These are phyloP conservation scores for Semotilus atromaculatus DNA, from an alignment of 2,797 vertebrate species.

Conservation along the genomic window DNA sequence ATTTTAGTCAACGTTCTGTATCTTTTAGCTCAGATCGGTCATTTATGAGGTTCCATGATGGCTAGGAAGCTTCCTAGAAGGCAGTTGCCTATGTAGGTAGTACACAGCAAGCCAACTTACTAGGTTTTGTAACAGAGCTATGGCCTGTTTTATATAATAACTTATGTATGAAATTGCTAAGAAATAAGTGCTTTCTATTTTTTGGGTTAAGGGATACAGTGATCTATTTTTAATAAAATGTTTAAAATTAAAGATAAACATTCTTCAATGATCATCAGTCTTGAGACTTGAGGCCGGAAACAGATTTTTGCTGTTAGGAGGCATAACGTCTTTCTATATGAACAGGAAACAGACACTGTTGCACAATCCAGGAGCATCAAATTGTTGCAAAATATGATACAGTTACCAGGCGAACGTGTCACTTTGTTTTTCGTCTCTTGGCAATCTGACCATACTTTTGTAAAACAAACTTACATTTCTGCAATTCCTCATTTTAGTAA, in stretches of 20 bases:
- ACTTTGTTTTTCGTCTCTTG: not conserved
- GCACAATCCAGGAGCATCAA: not conserved
- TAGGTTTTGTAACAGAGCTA: not conserved
- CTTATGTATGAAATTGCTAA: not conserved
- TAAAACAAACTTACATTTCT: not conserved
- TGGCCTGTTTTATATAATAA: not conserved
- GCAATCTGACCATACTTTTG: not conserved
- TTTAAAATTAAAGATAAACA: not conserved
- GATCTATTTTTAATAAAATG: not conserved
- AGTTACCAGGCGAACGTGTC: not conserved
- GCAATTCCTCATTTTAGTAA: not conserved
- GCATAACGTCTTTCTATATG: not conserved
- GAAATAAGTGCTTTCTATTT: not conserved
- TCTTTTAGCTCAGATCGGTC: not conserved
- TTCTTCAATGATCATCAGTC: not conserved
- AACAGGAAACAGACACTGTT: conserved; percentile 32
- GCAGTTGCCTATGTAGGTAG: not conserved
- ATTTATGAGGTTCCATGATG: not conserved
- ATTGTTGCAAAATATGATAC: not conserved
- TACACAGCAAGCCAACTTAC: not conserved
- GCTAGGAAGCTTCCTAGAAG: not conserved
- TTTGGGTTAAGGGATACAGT: not conserved
- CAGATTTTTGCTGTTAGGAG: not conserved
- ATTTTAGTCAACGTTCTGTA: too few relatives aligned
- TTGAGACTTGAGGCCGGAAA: not conserved